Base-by-base conservation (phyloP, 2,797 vertebrate genomes). In the Arrhamphus sclerolepis region DNA sequence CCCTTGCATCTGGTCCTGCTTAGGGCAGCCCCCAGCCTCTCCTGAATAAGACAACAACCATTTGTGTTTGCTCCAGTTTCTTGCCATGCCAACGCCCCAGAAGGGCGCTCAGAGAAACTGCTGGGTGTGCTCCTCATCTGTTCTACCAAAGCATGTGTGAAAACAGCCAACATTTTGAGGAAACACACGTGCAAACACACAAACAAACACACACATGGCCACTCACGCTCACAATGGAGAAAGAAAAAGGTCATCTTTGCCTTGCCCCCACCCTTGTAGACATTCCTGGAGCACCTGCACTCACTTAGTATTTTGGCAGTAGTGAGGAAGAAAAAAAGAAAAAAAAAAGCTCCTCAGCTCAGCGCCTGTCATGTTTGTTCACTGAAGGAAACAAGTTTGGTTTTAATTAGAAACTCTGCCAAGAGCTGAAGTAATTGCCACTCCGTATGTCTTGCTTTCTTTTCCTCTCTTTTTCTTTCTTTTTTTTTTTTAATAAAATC, bases 211-310 rank as follows among this genome's bases (percentile, higher is more conserved):
- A 65, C 75, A 80, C 80, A 80, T 62, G 65, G 59, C 70, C 55
- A 68, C 59, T 53, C 56, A 44, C 70, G 54, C 49, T 51, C 59
- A 84, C 66, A 73, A 72, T 44, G 21, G 67, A 78, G 76, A 79
- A 64, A 82, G 82, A 84, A 65, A 87, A 79, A 84, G 87, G 85
- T 90, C 84, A 89, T 68, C 75, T 69, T 56, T 71, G 70, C 64
- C 31, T 48, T 75, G 29, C 72, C 78, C 78, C 69, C 56, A 53
- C 73, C 85, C 82, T 86, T 75, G 77, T 70, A 89, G 92, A 91
- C 94, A 94, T 95, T 95, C 93, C 86, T 92, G 67, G 76, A 87
- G 91, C 94, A 96, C 95, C 94, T 96, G 94, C 89, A 92, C 90
- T 93, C 92, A 92, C 89, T 95, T 92, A 92, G 91, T 86, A 88